Percentiles rank a stretch among this genome's conserved stretches.
Evolutionary conservation across 2,797 vertebrate genomes (phyloP).

Genomic region (Picus viridis): DNA sequence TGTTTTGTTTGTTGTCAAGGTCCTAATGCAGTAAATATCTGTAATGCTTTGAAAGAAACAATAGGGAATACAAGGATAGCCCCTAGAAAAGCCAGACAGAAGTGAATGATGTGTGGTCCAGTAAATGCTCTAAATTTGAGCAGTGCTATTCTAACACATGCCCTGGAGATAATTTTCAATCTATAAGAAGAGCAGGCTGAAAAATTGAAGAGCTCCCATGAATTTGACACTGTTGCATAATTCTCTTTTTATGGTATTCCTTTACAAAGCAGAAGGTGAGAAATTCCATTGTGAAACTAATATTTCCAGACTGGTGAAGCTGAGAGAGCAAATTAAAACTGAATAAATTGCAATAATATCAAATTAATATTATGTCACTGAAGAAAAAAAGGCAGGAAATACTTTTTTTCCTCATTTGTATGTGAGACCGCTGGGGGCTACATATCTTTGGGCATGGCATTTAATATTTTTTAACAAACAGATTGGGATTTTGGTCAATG

Average conservation of each 20-base stretch:
- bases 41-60: neutral
- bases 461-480: neutral
- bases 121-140: neutral
- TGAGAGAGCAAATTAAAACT: neutral
- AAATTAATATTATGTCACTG: neutral
- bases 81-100: neutral
- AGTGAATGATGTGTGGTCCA: neutral
- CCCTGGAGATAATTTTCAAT: neutral
- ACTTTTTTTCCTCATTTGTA: neutral
- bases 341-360: neutral
- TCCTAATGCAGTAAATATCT: neutral
- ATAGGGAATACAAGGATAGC: neutral
- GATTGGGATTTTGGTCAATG: neutral
- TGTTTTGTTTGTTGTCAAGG: neutral
- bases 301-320: neutral
- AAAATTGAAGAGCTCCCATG: neutral
- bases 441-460: neutral
- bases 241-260: neutral
- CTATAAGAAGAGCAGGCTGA: neutral
- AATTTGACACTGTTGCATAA: neutral
- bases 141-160: neutral
- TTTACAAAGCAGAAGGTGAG: neutral
- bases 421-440: neutral
- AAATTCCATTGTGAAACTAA: neutral
- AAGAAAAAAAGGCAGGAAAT: neutral